phyloP scores from a whole-genome alignment of 2,888 invertebrate genomes.

The Morpho helenor region DNA sequence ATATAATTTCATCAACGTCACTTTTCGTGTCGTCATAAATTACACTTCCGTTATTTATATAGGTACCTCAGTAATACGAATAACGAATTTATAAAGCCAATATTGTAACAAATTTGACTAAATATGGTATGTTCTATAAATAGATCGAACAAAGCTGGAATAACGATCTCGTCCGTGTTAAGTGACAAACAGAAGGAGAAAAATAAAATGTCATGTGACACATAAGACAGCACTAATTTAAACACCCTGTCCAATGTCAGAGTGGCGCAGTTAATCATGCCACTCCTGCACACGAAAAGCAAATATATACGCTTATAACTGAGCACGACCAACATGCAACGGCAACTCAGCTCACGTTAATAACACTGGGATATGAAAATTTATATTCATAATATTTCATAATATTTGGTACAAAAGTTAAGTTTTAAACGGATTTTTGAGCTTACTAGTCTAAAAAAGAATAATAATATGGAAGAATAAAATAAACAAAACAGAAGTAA shows the following conservation, averaged over 20 bases:
- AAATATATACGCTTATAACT: constrained; percentile 54
- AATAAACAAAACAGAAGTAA: no score
- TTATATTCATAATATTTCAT: constrained; percentile 23
- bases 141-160: constrained; percentile 59
- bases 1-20: no score
- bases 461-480: no score
- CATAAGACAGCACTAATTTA: constrained; percentile 70
- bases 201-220: constrained; percentile 70
- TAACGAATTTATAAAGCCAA: no score
- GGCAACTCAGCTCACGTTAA: constrained; percentile 54
- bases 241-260: constrained; percentile 53
- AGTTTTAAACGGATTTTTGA: not conserved
- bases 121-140: constrained; percentile 46
- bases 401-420: no score
- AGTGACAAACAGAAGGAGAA: constrained; percentile 46
- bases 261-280: constrained; percentile 65
- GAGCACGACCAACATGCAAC: constrained; percentile 58
- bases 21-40: no score
- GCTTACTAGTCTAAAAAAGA: no score
- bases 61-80: no score
- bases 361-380: constrained; percentile 56
- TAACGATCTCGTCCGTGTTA: constrained; percentile 55
- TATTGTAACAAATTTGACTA: no score
- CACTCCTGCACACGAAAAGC: constrained; percentile 64
- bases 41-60: no score